Conservation (phyloP, 2,888 invertebrate species). For the Mellilla xanthometata region DNA sequence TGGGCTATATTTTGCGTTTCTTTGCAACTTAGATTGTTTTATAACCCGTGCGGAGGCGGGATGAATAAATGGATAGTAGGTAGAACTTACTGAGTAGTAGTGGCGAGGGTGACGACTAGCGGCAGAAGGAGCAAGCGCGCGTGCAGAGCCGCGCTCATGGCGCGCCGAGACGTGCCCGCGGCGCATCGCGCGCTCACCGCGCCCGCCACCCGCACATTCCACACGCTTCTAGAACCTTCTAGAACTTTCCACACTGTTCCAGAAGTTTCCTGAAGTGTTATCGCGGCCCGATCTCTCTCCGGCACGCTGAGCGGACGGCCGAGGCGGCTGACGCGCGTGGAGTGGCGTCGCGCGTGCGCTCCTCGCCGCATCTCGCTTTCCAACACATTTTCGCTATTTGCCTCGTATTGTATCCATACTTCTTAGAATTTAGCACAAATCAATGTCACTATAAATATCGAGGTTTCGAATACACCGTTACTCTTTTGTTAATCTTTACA, state of each 20-base stretch:
- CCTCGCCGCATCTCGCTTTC: constrained; percentile 35
- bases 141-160: constrained; percentile 70
- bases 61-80: too few relatives aligned
- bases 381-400: constrained; percentile 39
- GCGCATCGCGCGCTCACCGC: constrained; percentile 68
- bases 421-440: constrained; percentile 30
- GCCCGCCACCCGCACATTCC: constrained; percentile 18
- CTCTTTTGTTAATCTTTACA: constrained; percentile 1
- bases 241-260: not conserved
- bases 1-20: too few relatives aligned
- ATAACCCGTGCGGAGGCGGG: too few relatives aligned
- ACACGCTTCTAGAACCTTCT: too few relatives aligned
- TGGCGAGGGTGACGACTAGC: constrained; percentile 48
- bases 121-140: constrained; percentile 48
- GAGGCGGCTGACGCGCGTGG: constrained; percentile 56
- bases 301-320: constrained; percentile 54
- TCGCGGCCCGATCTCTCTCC: constrained; percentile 48
- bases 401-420: constrained; percentile 28
- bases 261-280: constrained; percentile 22
- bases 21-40: too few relatives aligned
- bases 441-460: constrained; percentile 22
- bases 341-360: constrained; percentile 79
- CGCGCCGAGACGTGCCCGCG: constrained; percentile 57
- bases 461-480: constrained; percentile 7
- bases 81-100: constrained; percentile 64